Evolutionary conservation across 2,888 invertebrate species (phyloP), one percentile per base, ranked within the genome.

Genomic region (Apoderus coryli): DNA sequence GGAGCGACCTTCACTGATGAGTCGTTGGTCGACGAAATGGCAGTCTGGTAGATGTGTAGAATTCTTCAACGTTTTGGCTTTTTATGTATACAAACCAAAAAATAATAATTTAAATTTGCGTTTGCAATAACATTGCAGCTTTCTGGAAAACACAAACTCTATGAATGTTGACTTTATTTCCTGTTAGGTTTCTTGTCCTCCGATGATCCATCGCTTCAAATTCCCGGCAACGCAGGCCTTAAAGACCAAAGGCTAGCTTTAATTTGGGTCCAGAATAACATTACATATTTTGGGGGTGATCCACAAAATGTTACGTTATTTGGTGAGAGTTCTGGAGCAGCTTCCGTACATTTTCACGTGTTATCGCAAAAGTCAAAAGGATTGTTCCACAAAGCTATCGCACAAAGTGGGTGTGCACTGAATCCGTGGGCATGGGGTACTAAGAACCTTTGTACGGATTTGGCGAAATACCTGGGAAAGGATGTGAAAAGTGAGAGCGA

Each of bases 221-320:
- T 65, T 29, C 62, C 65, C 0, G 65, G 65, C 2, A 66, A 66
- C 46, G 60, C 63, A 0, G 65, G 62, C 2, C 44, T 66, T 1
- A 65, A 65, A 47, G 66, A 66, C 43, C 60, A 62, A 46, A 50
- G 61, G 1, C 35, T 61, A 41, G 65, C 64, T 2, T 40, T 66
- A 14, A 58, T 57, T 38, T 66, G 65, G 65, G 52, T 66, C 0
- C 59, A 63, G 36, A 48, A 48, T 2, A 65, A 66, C 39, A 62
- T 64, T 10, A 36, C 46, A 2, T 47, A 48, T 29, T 66, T 66
- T 41, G 58, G 60, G 24, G 65, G 65, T 2, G 60, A 66, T 47
- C 53, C 61, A 0, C 46, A 59, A 9, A 65, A 65, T 36, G 63
- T 65, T 4, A 65, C 65, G 2, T 24, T 41, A 16, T 40, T 40